Evolutionary conservation across 2,888 invertebrate genomes (phyloP).

Genomic region (Ectemnius lituratus): DNA sequence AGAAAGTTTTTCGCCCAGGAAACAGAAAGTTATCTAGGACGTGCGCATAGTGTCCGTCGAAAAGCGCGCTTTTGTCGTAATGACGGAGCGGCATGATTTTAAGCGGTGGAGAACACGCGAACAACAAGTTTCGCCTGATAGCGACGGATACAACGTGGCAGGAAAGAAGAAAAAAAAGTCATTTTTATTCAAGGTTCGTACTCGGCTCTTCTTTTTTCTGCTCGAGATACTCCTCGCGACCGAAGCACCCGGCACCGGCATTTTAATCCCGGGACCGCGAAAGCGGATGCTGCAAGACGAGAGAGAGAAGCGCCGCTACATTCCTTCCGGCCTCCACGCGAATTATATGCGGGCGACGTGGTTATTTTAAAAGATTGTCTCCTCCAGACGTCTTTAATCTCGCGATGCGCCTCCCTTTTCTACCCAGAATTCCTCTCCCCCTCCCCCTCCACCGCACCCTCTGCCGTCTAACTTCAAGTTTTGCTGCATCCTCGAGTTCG

Average conservation of each 20-base stretch:
- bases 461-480: neutral
- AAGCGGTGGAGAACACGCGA: slow-evolving; percentile 5
- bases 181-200: slow-evolving; percentile 26
- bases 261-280: slow-evolving; percentile 39
- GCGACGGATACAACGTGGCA: slow-evolving; percentile 18
- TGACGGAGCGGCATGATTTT: no score
- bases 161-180: slow-evolving; percentile 11
- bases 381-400: slow-evolving; percentile 62
- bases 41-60: neutral
- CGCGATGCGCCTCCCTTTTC: slow-evolving; percentile 38
- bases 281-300: slow-evolving; percentile 17
- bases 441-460: neutral
- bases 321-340: slow-evolving; percentile 40
- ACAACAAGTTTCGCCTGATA: slow-evolving; percentile 24
- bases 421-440: slow-evolving; percentile 3
- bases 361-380: slow-evolving; percentile 67
- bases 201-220: slow-evolving; percentile 29
- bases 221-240: slow-evolving; percentile 21
- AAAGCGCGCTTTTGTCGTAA: neutral
- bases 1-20: slow-evolving; percentile 5
- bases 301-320: slow-evolving; percentile 14
- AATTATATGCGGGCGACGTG: slow-evolving; percentile 56
- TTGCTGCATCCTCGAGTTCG: neutral
- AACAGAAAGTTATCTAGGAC: neutral
- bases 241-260: slow-evolving; percentile 18